Percentiles rank a stretch among this genome's conserved stretches.
Evolutionary conservation across 35 echinoderm and acorn worm species (phyloP).

Genomic region (Heliocidaris tuberculata): DNA sequence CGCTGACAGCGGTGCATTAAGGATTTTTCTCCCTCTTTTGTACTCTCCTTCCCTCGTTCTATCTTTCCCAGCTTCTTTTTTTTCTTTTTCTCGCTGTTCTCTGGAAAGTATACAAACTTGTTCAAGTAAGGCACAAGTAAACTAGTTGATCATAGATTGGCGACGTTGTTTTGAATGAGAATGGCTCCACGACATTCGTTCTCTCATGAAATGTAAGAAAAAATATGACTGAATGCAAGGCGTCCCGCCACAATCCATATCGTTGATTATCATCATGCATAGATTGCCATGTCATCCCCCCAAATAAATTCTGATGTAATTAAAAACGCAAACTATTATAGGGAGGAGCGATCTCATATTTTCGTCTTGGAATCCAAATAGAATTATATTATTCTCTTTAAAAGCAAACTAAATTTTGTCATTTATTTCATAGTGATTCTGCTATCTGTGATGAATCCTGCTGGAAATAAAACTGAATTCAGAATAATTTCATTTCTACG

Average conservation of each 20-base stretch:
- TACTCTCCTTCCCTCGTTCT: background rate
- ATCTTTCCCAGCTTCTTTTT: background rate
- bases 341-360: no score
- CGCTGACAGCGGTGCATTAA: slow-evolving; percentile 7
- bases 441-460: background rate
- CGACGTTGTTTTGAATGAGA: background rate
- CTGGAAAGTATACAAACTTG: background rate
- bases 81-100: background rate
- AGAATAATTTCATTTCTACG: background rate
- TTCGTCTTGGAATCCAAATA: background rate
- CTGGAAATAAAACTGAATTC: background rate
- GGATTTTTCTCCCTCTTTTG: background rate
- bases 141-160: background rate
- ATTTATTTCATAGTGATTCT: background rate
- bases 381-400: background rate
- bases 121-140: background rate
- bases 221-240: background rate
- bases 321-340: no score
- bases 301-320: no score
- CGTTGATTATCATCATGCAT: background rate
- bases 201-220: background rate
- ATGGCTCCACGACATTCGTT: background rate
- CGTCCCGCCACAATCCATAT: background rate
- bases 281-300: background rate
- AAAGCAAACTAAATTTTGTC: background rate